Percentiles rank a stretch among this genome's conserved stretches.
Evolutionary conservation across 2,888 invertebrate species (phyloP).

Genomic region (Drosophila trichaetosa): DNA sequence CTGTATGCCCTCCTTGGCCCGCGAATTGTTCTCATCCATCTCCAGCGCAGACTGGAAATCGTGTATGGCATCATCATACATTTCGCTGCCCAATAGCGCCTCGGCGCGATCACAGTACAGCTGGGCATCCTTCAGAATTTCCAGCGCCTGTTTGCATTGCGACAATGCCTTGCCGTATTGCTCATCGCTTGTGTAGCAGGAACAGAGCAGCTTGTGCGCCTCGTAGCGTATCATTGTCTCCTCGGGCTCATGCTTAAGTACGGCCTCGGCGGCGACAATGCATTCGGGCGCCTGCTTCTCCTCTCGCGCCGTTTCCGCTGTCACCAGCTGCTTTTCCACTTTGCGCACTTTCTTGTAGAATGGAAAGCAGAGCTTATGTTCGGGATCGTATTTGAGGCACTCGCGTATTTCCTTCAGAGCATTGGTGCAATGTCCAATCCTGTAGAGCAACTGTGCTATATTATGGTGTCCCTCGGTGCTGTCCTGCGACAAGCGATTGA

Average conservation of each 20-base stretch:
- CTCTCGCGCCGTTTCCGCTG: constrained; percentile 88
- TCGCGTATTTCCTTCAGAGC: constrained; percentile 97
- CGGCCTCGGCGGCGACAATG: constrained; percentile 88
- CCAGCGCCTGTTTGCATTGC: constrained; percentile 92
- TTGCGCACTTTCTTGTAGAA: constrained; percentile 98
- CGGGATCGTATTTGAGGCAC: constrained; percentile 98
- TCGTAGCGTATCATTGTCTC: constrained; percentile 90
- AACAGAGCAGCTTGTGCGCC: constrained; percentile 92
- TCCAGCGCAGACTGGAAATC: constrained; percentile 95
- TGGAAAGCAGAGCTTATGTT: constrained; percentile 97
- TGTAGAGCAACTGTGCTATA: constrained; percentile 94
- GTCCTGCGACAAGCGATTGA: constrained; percentile 96
- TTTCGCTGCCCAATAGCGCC: constrained; percentile 94
- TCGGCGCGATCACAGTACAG: constrained; percentile 96
- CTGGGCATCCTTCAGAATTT: constrained; percentile 90
- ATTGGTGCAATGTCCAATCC: constrained; percentile 95
- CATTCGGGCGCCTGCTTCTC: constrained; percentile 89
- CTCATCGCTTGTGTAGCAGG: constrained; percentile 90
- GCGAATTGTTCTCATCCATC: constrained; percentile 90
- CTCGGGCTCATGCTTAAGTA: constrained; percentile 89
- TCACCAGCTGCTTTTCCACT: constrained; percentile 91
- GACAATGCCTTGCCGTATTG: constrained; percentile 90
- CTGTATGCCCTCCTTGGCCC: constrained; percentile 95
- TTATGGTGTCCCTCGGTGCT: constrained; percentile 91
- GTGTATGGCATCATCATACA: constrained; percentile 96